Evolutionary conservation across 2,113 vertebrate genomes (phyloP).

Genomic region (Neogobius melanostomus): DNA sequence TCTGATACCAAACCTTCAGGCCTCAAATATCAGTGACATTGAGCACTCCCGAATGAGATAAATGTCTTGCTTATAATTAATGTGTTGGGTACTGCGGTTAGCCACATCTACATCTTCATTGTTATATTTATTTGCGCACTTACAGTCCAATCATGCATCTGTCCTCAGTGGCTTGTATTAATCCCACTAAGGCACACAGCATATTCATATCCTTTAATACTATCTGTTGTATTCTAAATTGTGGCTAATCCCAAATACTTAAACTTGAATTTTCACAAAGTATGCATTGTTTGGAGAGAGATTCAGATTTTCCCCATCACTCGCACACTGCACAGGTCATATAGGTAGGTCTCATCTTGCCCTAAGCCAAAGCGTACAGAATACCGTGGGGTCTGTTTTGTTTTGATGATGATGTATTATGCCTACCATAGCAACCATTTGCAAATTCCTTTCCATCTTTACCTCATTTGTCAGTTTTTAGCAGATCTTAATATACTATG

Average conservation of each 20-base stretch:
- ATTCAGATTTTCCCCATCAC: neutral
- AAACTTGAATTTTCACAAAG: slow-evolving; percentile 23
- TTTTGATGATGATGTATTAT: slow-evolving; percentile 35
- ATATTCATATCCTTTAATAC: slow-evolving; percentile 35
- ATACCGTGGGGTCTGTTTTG: slow-evolving; percentile 32
- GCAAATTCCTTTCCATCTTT: slow-evolving; percentile 31
- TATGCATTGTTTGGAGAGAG: slow-evolving; percentile 32
- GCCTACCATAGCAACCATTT: slow-evolving; percentile 55
- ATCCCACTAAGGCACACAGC: slow-evolving; percentile 17
- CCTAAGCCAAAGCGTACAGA: slow-evolving; percentile 36
- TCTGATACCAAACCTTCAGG: too few relatives aligned
- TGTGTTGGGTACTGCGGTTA: slow-evolving; percentile 34
- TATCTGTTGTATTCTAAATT: slow-evolving; percentile 9
- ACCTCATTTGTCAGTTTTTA: slow-evolving; percentile 34
- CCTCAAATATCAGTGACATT: neutral
- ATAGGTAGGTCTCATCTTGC: slow-evolving; percentile 23
- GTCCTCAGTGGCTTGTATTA: slow-evolving; percentile 47
- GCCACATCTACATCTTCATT: slow-evolving; percentile 39
- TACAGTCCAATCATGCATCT: slow-evolving; percentile 53
- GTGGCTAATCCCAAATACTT: slow-evolving; percentile 31
- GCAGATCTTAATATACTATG: slow-evolving; percentile 30
- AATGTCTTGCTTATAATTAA: slow-evolving; percentile 35
- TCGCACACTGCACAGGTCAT: neutral
- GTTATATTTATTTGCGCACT: slow-evolving; percentile 41
- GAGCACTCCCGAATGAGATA: neutral